Conservation (phyloP, 2,797 vertebrate genomes). For the Eulemur albifrons region DNA sequence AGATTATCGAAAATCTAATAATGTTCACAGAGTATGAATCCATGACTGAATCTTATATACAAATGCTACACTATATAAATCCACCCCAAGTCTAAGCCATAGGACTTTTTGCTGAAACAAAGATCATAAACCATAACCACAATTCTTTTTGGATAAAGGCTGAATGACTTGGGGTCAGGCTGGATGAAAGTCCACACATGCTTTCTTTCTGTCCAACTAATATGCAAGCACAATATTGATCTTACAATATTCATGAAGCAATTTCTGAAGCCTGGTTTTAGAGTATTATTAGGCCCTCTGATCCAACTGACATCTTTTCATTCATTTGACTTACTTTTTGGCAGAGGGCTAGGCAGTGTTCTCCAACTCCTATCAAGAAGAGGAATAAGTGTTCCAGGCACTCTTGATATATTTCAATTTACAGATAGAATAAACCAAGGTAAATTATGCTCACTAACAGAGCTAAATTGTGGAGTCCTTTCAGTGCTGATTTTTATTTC, state of each 20-base stretch:
- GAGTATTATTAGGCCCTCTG: not conserved
- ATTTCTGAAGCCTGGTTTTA: conserved; percentile 8
- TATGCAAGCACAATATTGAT: not conserved
- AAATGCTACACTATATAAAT: not conserved
- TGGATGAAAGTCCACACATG: not conserved
- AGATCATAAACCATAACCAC: not conserved
- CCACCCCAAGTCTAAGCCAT: not conserved
- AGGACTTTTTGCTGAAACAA: not conserved
- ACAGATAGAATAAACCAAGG: not conserved
- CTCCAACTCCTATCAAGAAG: not conserved
- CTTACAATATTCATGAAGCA: not conserved
- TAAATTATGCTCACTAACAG: not conserved
- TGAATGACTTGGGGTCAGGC: not conserved
- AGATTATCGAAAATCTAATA: conserved; percentile 29
- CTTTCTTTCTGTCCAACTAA: not conserved
- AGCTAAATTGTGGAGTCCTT: not conserved
- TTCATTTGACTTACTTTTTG: not conserved
- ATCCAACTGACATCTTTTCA: not conserved
- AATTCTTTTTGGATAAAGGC: not conserved
- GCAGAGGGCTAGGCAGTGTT: not conserved
- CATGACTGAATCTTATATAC: not conserved
- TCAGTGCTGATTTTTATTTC: conserved; percentile 19
- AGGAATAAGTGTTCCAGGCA: not conserved
- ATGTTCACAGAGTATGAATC: not conserved
- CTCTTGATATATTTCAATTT: not conserved